Base-by-base conservation (phyloP, 2,113 vertebrate species). In the Corythoichthys haematopterus region DNA sequence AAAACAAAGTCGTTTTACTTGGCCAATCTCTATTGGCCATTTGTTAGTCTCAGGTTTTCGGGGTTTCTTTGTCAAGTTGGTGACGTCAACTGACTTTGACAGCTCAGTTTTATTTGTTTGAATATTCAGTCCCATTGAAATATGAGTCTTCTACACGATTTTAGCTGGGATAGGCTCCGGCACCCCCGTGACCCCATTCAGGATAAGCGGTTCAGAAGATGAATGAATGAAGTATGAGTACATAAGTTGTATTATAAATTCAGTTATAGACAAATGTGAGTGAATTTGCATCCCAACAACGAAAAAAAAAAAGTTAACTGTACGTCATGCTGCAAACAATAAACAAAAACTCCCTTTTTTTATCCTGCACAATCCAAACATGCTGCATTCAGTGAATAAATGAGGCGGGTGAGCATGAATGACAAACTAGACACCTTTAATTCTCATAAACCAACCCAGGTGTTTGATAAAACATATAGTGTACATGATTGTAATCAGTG, bases 401-500 rank as follows among this genome's bases (percentile, higher is more conserved):
- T 81, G 63, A 84, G 78, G 80, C 58, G 36, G 64, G 76, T 77
- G 87, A 78, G 83, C 83, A 89, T 80, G 82, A 83, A 82, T 79
- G 84, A 64, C 89, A 92, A 82, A 93, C 90, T 87, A 87, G 74
- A 90, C 87, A 92, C 92, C 92, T 94, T 90, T 51, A 91, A 92
- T 91, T 82, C 81, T 92, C 87, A 91, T 90, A 89, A 94, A 93
- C 91, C 84, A 90, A 28, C 60, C 36, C 43, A 33, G 20, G 45
- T 20, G 4, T 62, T 13, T 33, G 43, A 28, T 33, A 33, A 40
- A 43, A 28, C 15, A 40, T 12, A 13, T 13, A 6, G 12, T 36
- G 55, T 94, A 96, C 91, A 98, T 93, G 89, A 92, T 90, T 95
- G 89, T 96, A 92, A 92, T 93, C 90, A 92, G 90, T 95, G 89